phyloP scores from a whole-genome alignment of 1,140 invertebrate species.

The Bombus pascuorum region DNA sequence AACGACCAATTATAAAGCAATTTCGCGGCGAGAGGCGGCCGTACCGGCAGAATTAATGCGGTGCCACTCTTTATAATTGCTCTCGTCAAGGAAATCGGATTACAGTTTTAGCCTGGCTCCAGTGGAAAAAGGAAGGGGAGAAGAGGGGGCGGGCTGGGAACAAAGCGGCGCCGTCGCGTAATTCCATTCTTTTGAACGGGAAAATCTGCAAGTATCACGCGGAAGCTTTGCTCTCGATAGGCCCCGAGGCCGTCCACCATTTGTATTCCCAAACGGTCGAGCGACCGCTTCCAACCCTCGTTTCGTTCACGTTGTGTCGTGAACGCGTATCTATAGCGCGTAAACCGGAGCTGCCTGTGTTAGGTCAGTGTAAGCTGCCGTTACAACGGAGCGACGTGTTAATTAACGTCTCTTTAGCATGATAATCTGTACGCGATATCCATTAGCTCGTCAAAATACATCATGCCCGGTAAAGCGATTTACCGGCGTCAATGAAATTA shows the following conservation, averaged over 20 bases:
- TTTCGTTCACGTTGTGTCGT: background rate
- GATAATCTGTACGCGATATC: constrained; percentile 72
- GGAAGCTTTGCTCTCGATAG: constrained; percentile 3
- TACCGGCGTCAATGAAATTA: constrained; percentile 57
- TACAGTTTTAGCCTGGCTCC: constrained; percentile 23
- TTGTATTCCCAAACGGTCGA: constrained; percentile 27
- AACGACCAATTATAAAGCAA: constrained; percentile 34
- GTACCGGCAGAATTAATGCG: constrained; percentile 33
- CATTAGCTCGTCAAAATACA: constrained; percentile 73
- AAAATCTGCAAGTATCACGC: constrained; percentile 38
- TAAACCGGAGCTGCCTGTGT: constrained; percentile 9
- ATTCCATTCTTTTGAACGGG: constrained; percentile 48
- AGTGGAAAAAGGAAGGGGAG: background rate
- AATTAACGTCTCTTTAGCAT: constrained; percentile 76
- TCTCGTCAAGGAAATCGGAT: constrained; percentile 41
- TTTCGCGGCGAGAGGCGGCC: constrained; percentile 13
- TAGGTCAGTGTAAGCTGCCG: constrained; percentile 57
- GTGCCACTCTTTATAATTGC: constrained; percentile 52
- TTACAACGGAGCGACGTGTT: constrained; percentile 67
- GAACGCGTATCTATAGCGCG: constrained; percentile 13
- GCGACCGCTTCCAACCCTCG: background rate
- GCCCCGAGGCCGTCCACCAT: constrained; percentile 17
- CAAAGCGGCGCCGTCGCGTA: constrained; percentile 24
- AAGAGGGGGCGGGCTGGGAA: background rate
- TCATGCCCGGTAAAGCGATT: constrained; percentile 61